Base-by-base conservation (phyloP, 2,113 vertebrate species). In the Callionymus lyra region DNA sequence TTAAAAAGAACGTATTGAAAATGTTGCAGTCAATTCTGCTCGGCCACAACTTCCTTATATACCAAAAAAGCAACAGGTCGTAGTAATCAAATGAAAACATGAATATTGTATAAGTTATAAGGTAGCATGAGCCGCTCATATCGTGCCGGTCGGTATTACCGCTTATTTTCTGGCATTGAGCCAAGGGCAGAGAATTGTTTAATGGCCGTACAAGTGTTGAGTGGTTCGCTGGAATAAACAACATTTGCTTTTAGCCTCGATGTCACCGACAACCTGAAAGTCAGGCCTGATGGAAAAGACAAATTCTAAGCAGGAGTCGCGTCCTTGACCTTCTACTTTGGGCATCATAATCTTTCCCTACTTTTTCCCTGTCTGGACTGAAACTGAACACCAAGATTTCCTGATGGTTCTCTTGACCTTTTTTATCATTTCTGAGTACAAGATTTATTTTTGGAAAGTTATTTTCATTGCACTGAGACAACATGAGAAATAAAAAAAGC, bases 201-300 rank as follows among this genome's bases (percentile, higher is more conserved):
- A 38, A 58, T 56, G 44, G 36, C 32, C 27, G 42, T 44, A 36
- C 38, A 47, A 35, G 47, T 38, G 55, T 44, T 64, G 56, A 75
- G 69, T 64, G 68, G 49, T 69, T 70, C 63, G 38, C 58, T 70
- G 44, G 55, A 67, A 41, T 55, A 45, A 53, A 39, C 41, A 34
- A 10, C 36, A 43, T 65, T 53, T 56, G 49, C 54, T 55, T 61
- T 57, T 51, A 60, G 36, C 21, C 48, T 49, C 44, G 57, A 57
- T 63, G 61, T 60, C 47, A 58, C 21, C 21, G 21, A 40, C 52
- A 56, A 17, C 9, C 38, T 32, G 27, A 42, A 63, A 38, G 33
- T 39, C 50, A 19, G 21, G 36, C 37, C 45, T 34, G 18, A 44
- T 58, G 47, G 18, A 27, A 59, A 41, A 40, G 16, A 44, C 14